Percentiles rank a stretch among this genome's conserved stretches.
These are phyloP conservation scores for Willowsia nigromaculata DNA, from an alignment of 2,888 invertebrate species.

Conservation along the genomic window DNA sequence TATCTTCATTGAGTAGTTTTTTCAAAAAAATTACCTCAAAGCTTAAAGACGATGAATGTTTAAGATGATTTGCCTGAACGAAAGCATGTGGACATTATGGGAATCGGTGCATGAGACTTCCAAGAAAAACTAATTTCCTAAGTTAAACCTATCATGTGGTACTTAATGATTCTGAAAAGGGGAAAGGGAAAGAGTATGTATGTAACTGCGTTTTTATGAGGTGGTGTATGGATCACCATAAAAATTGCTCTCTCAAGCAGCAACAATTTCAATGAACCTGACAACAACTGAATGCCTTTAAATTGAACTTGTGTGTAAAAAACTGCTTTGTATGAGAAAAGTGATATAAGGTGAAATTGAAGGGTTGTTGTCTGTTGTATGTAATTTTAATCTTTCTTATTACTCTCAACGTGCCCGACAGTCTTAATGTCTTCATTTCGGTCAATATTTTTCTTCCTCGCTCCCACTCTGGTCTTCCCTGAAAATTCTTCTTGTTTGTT, in stretches of 20 bases:
- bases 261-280: neutral
- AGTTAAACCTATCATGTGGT: no score
- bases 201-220: constrained; percentile 56
- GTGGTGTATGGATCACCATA: constrained; percentile 68
- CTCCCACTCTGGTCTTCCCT: constrained; percentile 34
- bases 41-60: no score
- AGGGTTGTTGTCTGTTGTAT: constrained; percentile 66
- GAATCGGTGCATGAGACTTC: no score
- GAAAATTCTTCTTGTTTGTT: constrained; percentile 32
- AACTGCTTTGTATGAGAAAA: neutral
- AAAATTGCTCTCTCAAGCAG: constrained; percentile 14
- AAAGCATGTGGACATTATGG: neutral
- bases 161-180: neutral
- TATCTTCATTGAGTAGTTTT: neutral
- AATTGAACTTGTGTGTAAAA: constrained; percentile 4
- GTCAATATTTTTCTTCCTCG: constrained; percentile 35
- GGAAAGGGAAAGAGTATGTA: neutral
- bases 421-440: constrained; percentile 69
- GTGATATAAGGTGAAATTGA: constrained; percentile 65
- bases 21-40: no score
- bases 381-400: constrained; percentile 72
- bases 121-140: no score
- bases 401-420: constrained; percentile 68
- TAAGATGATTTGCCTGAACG: no score
- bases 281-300: neutral